phyloP scores from a whole-genome alignment of 2,888 invertebrate species.

The Timandra comae region DNA sequence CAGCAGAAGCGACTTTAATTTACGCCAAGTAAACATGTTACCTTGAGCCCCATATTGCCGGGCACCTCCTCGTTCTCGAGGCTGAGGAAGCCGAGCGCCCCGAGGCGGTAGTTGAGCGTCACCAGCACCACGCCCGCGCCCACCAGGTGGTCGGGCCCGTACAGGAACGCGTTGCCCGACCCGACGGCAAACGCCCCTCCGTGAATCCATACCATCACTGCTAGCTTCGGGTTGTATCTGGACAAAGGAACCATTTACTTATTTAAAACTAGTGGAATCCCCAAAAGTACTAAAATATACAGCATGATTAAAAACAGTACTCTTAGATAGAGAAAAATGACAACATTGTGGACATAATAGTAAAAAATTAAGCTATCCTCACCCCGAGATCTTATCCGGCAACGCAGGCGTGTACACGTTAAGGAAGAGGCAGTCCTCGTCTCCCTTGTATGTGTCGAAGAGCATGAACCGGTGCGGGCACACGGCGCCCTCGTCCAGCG shows the following conservation, averaged over 20 bases:
- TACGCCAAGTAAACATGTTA: no score
- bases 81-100: slow-evolving; percentile 79
- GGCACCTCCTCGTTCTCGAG: slow-evolving; percentile 78
- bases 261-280: no score
- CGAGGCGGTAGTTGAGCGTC: slow-evolving; percentile 79
- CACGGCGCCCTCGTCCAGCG: slow-evolving; percentile 81
- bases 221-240: slow-evolving; percentile 73
- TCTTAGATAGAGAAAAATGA: no score
- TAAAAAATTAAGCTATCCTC: slow-evolving; percentile 16
- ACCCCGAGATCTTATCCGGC: slow-evolving; percentile 64
- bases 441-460: slow-evolving; percentile 79
- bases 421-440: slow-evolving; percentile 81
- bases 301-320: no score
- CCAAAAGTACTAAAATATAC: no score
- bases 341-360: background rate
- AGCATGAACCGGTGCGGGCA: slow-evolving; percentile 83
- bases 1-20: no score
- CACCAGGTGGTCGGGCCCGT: slow-evolving; percentile 79
- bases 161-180: slow-evolving; percentile 78
- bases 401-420: slow-evolving; percentile 82
- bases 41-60: slow-evolving; percentile 81
- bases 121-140: slow-evolving; percentile 79
- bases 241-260: no score
- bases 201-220: slow-evolving; percentile 82
- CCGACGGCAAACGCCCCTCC: slow-evolving; percentile 80